Percentiles rank a stretch among this genome's conserved stretches.
Evolutionary conservation across 2,888 invertebrate species (phyloP).

Genomic region (Tanaodytes sp.): DNA sequence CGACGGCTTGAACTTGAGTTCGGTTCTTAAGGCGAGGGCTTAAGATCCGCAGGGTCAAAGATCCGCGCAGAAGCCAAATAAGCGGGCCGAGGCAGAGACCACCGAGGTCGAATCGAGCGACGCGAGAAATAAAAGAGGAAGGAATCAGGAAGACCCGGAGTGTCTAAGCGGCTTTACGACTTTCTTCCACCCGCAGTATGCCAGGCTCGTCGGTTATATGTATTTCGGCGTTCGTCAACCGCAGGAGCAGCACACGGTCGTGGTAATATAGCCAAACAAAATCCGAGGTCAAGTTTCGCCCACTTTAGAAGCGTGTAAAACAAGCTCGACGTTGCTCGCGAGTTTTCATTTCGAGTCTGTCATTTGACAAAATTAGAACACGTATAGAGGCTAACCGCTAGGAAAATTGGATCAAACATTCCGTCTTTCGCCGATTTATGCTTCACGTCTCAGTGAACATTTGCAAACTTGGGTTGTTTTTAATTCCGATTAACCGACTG

Average conservation of each 20-base stretch:
- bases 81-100: constrained; percentile 28
- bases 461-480: no score
- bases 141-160: constrained; percentile 47
- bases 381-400: no score
- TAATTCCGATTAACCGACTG: no score
- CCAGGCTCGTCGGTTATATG: constrained; percentile 26
- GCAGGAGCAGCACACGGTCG: constrained; percentile 6
- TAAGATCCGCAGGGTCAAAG: constrained; percentile 33
- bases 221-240: constrained; percentile 26
- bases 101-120: constrained; percentile 49
- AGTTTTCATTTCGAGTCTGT: no score
- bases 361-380: no score
- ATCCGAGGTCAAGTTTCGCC: constrained; percentile 2
- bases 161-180: constrained; percentile 48
- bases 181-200: constrained; percentile 39
- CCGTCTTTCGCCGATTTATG: no score
- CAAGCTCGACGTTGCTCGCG: no score
- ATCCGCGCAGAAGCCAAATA: constrained; percentile 45
- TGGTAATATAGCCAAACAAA: not conserved
- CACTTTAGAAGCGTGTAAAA: not conserved
- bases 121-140: constrained; percentile 40
- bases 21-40: constrained; percentile 24
- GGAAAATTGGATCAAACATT: no score
- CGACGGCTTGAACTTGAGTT: constrained; percentile 32
- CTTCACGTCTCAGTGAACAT: no score